These are phyloP conservation scores for Lepidochitona cinerea DNA, from an alignment of 2,888 invertebrate species.

Conservation along the genomic window DNA sequence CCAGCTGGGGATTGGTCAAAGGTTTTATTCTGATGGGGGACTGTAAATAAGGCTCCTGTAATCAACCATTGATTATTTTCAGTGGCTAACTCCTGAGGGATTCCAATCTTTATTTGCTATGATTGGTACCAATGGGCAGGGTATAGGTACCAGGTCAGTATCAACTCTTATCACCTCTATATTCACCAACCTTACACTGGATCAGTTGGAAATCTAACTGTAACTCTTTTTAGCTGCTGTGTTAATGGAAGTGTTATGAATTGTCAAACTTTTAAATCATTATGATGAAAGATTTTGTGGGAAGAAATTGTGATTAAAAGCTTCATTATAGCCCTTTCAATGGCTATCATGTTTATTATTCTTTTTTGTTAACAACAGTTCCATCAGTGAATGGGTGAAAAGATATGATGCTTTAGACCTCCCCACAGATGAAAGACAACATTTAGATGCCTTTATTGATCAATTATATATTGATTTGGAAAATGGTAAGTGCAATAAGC, in stretches of 20 bases:
- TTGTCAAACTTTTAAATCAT: no score
- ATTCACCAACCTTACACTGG: neutral
- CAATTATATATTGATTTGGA: constrained; percentile 87
- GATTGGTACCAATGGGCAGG: constrained; percentile 94
- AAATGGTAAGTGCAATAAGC: constrained; percentile 79
- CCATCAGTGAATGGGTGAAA: constrained; percentile 89
- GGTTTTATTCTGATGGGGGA: no score
- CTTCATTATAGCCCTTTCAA: no score
- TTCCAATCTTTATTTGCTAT: constrained; percentile 81
- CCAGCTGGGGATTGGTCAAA: no score
- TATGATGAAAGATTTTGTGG: no score
- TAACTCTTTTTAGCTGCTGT: no score
- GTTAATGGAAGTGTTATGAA: no score
- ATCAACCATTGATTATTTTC: no score
- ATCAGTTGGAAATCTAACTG: no score
- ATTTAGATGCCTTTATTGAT: constrained; percentile 84
- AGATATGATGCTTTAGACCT: constrained; percentile 80
- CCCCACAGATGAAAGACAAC: constrained; percentile 78
- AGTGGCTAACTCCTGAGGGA: constrained; percentile 85
- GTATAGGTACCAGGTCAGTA: constrained; percentile 82
- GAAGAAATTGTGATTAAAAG: no score
- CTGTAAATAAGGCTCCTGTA: no score
- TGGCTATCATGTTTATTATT: no score
- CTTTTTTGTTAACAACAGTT: constrained; percentile 78
- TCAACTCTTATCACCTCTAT: neutral